phyloP scores from a whole-genome alignment of 2,797 vertebrate species.

The Bradypodion ventrale region DNA sequence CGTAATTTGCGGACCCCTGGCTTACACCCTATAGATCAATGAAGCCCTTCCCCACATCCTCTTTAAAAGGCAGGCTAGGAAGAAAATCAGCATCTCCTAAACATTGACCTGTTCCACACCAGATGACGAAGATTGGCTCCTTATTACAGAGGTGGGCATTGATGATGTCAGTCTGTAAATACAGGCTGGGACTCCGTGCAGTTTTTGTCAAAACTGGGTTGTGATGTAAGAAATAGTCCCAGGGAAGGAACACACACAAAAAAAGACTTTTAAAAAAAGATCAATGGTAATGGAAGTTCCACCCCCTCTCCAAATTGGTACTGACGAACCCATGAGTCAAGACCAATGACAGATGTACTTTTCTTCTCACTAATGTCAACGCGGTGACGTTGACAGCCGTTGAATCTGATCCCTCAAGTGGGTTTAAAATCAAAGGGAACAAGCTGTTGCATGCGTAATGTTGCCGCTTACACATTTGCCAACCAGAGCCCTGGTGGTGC shows the following conservation, averaged over 20 bases:
- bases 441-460: not conserved
- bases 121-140: not conserved
- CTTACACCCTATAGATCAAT: not conserved
- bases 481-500: too few species aligned
- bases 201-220: not conserved
- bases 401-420: not conserved
- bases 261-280: not conserved
- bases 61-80: not conserved
- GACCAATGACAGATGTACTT: not conserved
- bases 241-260: too few species aligned
- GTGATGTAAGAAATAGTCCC: not conserved
- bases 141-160: not conserved
- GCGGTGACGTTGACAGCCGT: not conserved
- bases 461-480: not conserved
- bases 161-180: not conserved
- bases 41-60: not conserved
- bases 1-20: too few species aligned
- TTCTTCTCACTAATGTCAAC: slow-evolving; percentile 15
- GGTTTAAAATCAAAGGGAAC: not conserved
- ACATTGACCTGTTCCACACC: not conserved
- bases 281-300: not conserved
- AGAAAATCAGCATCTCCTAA: not conserved
- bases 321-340: not conserved
- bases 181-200: not conserved
- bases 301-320: not conserved